A percentile compares a stretch with the other conserved stretches of the same genome.
phyloP scores from a whole-genome alignment of 1,140 invertebrate genomes.

The Micrasema minimum region DNA sequence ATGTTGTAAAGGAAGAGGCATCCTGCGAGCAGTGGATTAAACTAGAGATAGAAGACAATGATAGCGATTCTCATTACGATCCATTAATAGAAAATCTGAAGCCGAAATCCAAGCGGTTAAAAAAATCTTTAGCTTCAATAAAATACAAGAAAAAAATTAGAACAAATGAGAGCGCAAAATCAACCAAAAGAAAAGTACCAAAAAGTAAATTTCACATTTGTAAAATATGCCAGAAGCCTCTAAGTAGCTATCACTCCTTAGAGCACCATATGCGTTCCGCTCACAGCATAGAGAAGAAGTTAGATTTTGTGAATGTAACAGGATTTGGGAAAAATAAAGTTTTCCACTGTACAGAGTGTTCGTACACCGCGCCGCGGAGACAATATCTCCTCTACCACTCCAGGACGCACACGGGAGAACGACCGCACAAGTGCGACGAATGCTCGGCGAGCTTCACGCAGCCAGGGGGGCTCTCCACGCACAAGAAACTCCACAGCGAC shows the following conservation, averaged over 20 bases:
- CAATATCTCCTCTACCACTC: slow-evolving; percentile 64
- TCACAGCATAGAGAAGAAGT: slow-evolving; percentile 55
- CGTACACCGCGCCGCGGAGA: slow-evolving; percentile 61
- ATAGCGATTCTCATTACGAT: slow-evolving; percentile 1
- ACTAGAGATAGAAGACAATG: background rate
- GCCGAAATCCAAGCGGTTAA: too few species aligned
- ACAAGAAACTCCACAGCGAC: slow-evolving; percentile 64
- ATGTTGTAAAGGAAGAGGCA: too few species aligned
- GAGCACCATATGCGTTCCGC: slow-evolving; percentile 26
- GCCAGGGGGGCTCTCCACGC: slow-evolving; percentile 62
- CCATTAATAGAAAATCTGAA: background rate
- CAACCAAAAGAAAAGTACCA: too few species aligned
- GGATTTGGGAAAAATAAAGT: slow-evolving; percentile 58
- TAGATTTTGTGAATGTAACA: slow-evolving; percentile 56
- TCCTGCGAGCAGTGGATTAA: slow-evolving; percentile 1
- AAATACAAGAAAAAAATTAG: too few species aligned
- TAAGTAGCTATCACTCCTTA: slow-evolving; percentile 34
- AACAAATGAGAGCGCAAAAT: too few species aligned
- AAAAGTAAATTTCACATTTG: background rate
- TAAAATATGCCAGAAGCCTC: slow-evolving; percentile 30
- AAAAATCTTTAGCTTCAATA: too few species aligned
- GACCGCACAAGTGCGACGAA: slow-evolving; percentile 65
- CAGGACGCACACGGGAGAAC: slow-evolving; percentile 67
- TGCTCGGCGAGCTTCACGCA: slow-evolving; percentile 71
- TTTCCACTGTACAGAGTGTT: slow-evolving; percentile 62